Evolutionary conservation across 2,888 invertebrate species (phyloP), one percentile per base, ranked within the genome.

Genomic region (Drosophila atripex): DNA sequence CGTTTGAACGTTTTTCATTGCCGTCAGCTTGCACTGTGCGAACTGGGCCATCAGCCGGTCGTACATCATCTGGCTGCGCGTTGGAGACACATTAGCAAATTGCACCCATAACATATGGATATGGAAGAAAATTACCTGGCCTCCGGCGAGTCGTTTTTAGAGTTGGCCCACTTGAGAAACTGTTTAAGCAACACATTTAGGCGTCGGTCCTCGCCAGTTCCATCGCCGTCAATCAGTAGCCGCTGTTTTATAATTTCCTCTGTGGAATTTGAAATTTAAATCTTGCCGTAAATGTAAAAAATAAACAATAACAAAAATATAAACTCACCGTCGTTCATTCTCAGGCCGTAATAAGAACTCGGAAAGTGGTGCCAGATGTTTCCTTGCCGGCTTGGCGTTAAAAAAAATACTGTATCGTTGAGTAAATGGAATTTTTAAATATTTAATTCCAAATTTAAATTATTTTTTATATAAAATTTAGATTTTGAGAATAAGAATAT

Each of bases 171-270:
- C 92, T 96, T 97, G 46, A 95, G 94, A 65, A 96, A 94, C 21
- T 95, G 95, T 92, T 97, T 97, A 9, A 98, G 91, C 16, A 98
- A 92, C 59, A 96, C 95, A 89, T 96, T 97, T 18, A 99, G 93
- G 63, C 98, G 93, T 61, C 98, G 94, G 89, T 99, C 99, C 89
- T 99, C 99, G 18, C 98, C 98, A 9, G 97, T 97, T 7, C 99
- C 99, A 93, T 99, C 99, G 14, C 99, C 99, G 90, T 99, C 99
- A 84, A 99, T 97, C 30, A 99, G 92, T 39, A 99, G 92, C 73
- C 98, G 94, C 77, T 98, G 94, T 78, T 97, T 95, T 70, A 99
- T 98, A 43, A 98, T 96, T 90, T 99, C 99, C 92, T 99, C 99
- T 98, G 90, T 1, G 65, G 46, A n/a, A 30, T 11, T 1, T 38